phyloP scores from a whole-genome alignment of 2,113 vertebrate genomes.

The Atherinomorus stipes region DNA sequence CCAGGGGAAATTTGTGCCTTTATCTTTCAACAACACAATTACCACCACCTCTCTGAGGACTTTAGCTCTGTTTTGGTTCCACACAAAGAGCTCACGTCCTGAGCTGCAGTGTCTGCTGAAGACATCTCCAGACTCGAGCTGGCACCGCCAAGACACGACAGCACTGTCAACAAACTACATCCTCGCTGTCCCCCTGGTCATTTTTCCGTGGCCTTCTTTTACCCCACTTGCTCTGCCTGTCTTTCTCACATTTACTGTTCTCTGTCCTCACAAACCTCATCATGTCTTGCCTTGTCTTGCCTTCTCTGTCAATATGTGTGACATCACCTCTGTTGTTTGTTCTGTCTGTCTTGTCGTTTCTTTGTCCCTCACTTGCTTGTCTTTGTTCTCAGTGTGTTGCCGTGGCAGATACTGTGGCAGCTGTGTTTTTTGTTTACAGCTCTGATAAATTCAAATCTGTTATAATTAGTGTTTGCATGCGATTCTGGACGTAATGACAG shows the following conservation, averaged over 20 bases:
- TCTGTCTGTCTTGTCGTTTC: conserved; percentile 51
- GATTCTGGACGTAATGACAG: conserved; percentile 35
- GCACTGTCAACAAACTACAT: conserved; percentile 53
- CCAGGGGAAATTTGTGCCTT: conserved; percentile 7
- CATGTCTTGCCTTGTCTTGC: conserved; percentile 40
- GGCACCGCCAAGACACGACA: conserved; percentile 66
- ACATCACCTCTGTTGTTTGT: conserved; percentile 64
- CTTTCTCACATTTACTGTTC: conserved; percentile 17
- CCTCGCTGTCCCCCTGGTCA: conserved; percentile 46
- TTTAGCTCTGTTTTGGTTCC: conserved; percentile 27
- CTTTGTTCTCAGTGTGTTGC: conserved; percentile 49
- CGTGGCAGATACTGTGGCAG: conserved; percentile 17
- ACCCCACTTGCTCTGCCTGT: conserved; percentile 34
- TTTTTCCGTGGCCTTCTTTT: conserved; percentile 28
- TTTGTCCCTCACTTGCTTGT: conserved; percentile 32
- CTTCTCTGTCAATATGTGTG: conserved; percentile 39
- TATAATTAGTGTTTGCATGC: conserved; percentile 33
- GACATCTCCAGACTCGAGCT: conserved; percentile 64
- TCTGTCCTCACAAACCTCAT: conserved; percentile 35
- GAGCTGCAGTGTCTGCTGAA: conserved; percentile 57
- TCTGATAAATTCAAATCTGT: conserved; percentile 16
- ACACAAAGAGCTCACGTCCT: conserved; percentile 44
- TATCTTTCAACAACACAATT: conserved; percentile 27
- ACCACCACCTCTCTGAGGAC: conserved; percentile 21
- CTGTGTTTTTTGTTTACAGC: conserved; percentile 42